Conservation (phyloP, 92 coral and sea anemone species). For the Umimayanthus kanabou region DNA sequence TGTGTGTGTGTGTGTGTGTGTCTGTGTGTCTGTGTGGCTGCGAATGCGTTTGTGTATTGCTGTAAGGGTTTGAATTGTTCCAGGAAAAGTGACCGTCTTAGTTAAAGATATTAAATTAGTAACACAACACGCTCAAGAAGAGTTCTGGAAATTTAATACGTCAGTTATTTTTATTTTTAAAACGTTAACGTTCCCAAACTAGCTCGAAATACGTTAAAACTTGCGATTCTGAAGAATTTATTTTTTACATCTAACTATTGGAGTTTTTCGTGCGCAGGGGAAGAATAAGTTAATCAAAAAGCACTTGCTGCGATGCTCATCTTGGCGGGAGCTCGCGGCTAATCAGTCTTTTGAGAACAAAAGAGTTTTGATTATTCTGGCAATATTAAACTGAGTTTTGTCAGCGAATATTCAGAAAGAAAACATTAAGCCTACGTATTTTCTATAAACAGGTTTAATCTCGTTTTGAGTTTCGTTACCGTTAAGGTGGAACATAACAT, state of each 20-base stretch:
- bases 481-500: background rate
- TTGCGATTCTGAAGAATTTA: background rate
- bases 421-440: too few relatives aligned
- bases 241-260: background rate
- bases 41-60: background rate
- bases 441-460: too few relatives aligned
- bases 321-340: background rate
- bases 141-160: background rate
- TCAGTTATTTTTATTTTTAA: background rate
- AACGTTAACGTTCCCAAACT: background rate
- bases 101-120: background rate
- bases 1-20: background rate
- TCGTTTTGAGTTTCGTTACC: background rate
- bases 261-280: background rate
- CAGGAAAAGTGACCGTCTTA: background rate
- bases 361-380: background rate
- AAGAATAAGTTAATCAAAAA: background rate
- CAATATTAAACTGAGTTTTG: background rate
- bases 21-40: too few relatives aligned
- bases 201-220: background rate
- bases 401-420: background rate
- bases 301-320: background rate
- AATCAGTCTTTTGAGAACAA: slow-evolving; percentile 7
- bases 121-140: slow-evolving; percentile 7
- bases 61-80: background rate